Conservation (phyloP, 2,113 vertebrate genomes). For the Stomatorhinus ivindoensis region DNA sequence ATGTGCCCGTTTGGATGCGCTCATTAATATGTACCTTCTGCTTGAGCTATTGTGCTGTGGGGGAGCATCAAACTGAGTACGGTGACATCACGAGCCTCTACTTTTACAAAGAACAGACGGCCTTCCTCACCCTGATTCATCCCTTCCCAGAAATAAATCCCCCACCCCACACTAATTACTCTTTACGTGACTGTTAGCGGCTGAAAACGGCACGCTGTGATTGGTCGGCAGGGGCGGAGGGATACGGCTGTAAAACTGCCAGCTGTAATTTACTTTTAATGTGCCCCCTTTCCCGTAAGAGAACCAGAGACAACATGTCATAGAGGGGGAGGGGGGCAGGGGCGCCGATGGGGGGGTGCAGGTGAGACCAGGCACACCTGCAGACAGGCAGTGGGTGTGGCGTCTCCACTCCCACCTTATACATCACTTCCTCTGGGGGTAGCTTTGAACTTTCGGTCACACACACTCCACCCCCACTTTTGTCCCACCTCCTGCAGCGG, state of each 20-base stretch:
- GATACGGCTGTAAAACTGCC: constrained; percentile 17
- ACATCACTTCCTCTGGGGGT: constrained; percentile 12
- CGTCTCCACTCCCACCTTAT: constrained; percentile 24
- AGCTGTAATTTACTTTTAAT: constrained; percentile 27
- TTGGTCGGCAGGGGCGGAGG: constrained; percentile 13
- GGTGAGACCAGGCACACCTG: constrained; percentile 50
- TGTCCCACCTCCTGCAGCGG: background rate
- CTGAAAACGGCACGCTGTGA: constrained; percentile 5
- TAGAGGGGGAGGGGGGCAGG: constrained; percentile 18
- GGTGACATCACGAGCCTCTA: constrained; percentile 10
- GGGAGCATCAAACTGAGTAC: background rate
- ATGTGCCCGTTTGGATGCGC: background rate
- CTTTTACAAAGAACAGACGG: constrained; percentile 20
- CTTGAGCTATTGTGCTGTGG: constrained; percentile 18
- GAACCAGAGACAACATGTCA: background rate
- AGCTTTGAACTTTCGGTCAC: constrained; percentile 9
- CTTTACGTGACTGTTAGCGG: constrained; percentile 20
- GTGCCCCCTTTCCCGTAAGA: constrained; percentile 21
- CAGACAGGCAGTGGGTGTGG: constrained; percentile 35
- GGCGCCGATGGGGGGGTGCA: constrained; percentile 37
- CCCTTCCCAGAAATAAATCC: constrained; percentile 28
- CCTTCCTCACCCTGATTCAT: constrained; percentile 20
- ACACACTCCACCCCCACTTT: background rate
- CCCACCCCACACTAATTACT: constrained; percentile 21
- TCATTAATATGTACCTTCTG: constrained; percentile 24